These are phyloP conservation scores for Raja brachyura DNA, from an alignment of 2,113 vertebrate genomes.

Conservation along the genomic window DNA sequence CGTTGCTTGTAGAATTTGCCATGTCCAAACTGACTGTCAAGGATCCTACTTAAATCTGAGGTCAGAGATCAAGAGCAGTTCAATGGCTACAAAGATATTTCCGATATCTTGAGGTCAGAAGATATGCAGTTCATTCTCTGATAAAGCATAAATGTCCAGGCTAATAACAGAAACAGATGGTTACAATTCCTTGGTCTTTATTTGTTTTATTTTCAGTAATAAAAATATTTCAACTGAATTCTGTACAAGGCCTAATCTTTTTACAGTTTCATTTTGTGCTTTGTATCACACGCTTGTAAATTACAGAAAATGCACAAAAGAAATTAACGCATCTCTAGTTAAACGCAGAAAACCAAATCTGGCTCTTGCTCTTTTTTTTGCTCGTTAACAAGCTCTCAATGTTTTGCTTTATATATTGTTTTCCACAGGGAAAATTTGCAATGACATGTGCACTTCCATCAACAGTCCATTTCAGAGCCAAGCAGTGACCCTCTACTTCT, in stretches of 20 bases:
- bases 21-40: neutral
- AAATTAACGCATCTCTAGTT: slow-evolving; percentile 38
- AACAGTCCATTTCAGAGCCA: neutral
- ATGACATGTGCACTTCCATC: neutral
- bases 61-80: neutral
- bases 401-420: neutral
- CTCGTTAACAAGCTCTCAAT: neutral
- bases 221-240: slow-evolving; percentile 66
- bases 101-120: too few species aligned
- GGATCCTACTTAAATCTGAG: neutral
- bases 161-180: neutral
- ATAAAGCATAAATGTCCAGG: neutral
- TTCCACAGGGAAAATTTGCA: neutral
- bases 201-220: slow-evolving; percentile 56
- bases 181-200: neutral
- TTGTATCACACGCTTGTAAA: slow-evolving; percentile 1
- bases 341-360: neutral
- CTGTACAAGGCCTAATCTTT: slow-evolving; percentile 56
- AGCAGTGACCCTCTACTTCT: neutral
- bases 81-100: neutral
- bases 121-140: neutral
- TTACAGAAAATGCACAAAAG: slow-evolving; percentile 38
- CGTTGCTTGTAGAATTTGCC: too few species aligned
- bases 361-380: neutral
- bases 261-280: slow-evolving; percentile 42